Evolutionary conservation across 1,140 invertebrate genomes (phyloP), one percentile per base, ranked within the genome.

Genomic region (Drosophila lowei): DNA sequence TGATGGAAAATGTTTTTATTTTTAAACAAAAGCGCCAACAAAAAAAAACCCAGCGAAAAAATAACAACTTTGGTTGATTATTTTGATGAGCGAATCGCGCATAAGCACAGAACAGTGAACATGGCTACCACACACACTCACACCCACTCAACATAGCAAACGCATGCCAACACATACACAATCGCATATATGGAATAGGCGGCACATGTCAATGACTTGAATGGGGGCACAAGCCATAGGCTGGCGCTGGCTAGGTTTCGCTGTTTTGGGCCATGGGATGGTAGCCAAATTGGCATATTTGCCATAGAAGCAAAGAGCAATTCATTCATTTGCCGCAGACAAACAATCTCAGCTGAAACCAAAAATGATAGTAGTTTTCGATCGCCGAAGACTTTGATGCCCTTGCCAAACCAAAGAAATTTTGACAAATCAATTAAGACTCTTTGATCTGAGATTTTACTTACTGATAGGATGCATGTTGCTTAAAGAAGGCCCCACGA

Each of bases 311-410:
- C 80, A 84, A 77, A 75, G 81, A 80, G 81, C 80, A 80, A 85
- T 85, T 85, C 80, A 86, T 85, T 85, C 80, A 86, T 86, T 85
- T 85, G 81, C 73, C 80, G 49, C 80, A 84, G 81, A 84, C 80
- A 84, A 84, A 84, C 80, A 85, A 84, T 85, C 80, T 72, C 76
- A 63, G 72, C 70, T 66, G 72, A 79, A 84, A 38, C 34, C 34
- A 38, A 38, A 38, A 38, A 38, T 38, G 34, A 72, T 68, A 42
- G 53, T 13, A 4, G 34, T 25, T 25, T 11, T 5, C 11, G 11
- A 5, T 38, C 11, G 34, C 11, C 34, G 34, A 11, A 38, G 34
- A 4, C 11, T 5, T 4, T 0, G 34, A 38, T 38, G 11, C 34
- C 11, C 34, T 38, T 4, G 42, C 38, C 38, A 43, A 62, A 23